A percentile compares a stretch with the other conserved stretches of the same genome.
phyloP scores from a whole-genome alignment of 1,140 invertebrate species.

The Brachionus rubens region DNA sequence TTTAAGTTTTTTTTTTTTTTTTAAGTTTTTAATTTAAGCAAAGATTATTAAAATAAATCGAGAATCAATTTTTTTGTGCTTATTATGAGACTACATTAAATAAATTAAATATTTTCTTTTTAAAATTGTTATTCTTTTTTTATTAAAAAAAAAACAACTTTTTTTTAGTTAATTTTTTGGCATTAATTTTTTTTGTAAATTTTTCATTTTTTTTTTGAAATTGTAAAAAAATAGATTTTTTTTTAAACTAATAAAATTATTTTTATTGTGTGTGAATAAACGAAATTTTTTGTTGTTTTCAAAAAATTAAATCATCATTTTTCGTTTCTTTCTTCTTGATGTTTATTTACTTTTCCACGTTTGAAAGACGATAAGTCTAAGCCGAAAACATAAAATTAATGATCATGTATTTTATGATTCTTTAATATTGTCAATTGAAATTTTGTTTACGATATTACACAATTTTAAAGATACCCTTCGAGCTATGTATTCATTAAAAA shows the following conservation, averaged over 20 bases:
- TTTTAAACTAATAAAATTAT: not conserved
- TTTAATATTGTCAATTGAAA: too few relatives aligned
- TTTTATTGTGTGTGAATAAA: not conserved
- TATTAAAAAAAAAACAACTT: constrained; percentile 1
- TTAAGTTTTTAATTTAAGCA: not conserved
- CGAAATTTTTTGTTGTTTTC: too few relatives aligned
- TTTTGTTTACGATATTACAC: too few relatives aligned
- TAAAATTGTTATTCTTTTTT: not conserved
- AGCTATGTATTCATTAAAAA: too few relatives aligned
- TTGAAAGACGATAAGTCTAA: too few relatives aligned
- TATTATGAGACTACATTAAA: not conserved
- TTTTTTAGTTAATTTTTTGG: not conserved
- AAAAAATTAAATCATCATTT: not conserved
- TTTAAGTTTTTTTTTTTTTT: not conserved
- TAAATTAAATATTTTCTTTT: not conserved
- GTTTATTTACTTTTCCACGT: too few relatives aligned
- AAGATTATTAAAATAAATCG: not conserved
- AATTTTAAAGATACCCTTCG: too few relatives aligned
- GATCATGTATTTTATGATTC: too few relatives aligned
- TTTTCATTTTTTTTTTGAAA: not conserved
- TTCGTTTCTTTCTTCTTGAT: too few relatives aligned
- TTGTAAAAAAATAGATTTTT: not conserved
- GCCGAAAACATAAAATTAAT: too few relatives aligned
- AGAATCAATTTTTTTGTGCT: not conserved
- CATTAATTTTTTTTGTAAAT: not conserved